These are phyloP conservation scores for Drosophila chauvacae DNA, from an alignment of 1,140 invertebrate genomes.

Conservation along the genomic window DNA sequence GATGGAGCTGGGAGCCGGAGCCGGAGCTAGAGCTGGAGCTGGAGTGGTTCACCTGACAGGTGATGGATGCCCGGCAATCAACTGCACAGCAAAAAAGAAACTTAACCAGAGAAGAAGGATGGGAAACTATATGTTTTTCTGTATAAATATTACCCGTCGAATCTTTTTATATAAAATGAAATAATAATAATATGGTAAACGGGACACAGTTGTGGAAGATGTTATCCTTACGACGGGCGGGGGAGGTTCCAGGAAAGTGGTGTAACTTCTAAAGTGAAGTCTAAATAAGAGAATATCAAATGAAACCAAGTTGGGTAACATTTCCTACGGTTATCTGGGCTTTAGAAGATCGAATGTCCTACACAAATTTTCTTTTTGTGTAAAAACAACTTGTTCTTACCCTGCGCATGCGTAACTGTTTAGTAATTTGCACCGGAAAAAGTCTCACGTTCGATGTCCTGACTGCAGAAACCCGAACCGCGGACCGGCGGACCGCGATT, in stretches of 20 bases:
- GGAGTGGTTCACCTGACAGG: slow-evolving; percentile 33
- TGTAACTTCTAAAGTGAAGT: not conserved
- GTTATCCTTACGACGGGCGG: not conserved
- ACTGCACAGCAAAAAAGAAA: slow-evolving; percentile 11
- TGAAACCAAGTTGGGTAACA: not conserved
- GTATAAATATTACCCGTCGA: not conserved
- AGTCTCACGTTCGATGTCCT: slow-evolving; percentile 49
- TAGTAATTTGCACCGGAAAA: slow-evolving; percentile 67
- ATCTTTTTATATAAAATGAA: not conserved
- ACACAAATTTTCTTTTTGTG: not conserved
- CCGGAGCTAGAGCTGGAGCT: slow-evolving; percentile 1
- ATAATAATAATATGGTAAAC: not conserved
- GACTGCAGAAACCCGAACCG: slow-evolving; percentile 10
- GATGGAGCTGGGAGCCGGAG: not conserved
- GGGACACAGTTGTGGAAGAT: not conserved
- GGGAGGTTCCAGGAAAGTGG: not conserved
- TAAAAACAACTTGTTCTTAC: slow-evolving; percentile 57
- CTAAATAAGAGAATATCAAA: not conserved
- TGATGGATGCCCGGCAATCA: slow-evolving; percentile 63
- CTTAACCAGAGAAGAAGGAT: not conserved
- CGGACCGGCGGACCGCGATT: slow-evolving; percentile 19
- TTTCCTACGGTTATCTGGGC: not conserved
- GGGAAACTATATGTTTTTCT: not conserved
- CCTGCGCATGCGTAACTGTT: slow-evolving; percentile 77
- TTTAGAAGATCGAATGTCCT: not conserved